phyloP scores from a whole-genome alignment of 2,797 vertebrate genomes.

The Poecilia wingei region DNA sequence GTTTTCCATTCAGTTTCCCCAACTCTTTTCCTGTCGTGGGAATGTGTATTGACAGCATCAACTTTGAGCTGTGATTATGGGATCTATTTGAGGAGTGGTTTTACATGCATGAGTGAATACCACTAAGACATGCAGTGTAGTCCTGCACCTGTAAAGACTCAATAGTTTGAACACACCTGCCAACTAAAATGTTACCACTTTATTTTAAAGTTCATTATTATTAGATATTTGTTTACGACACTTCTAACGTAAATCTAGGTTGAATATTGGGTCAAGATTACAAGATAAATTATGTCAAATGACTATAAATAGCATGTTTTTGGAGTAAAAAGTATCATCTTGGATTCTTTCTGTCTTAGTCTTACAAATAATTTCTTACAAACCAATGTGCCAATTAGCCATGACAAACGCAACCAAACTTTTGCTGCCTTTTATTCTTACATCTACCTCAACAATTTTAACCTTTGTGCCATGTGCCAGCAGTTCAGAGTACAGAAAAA shows the following conservation, averaged over 20 bases:
- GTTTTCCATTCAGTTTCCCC: background rate
- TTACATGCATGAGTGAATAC: background rate
- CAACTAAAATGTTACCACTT: background rate
- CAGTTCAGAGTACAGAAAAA: background rate
- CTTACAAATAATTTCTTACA: background rate
- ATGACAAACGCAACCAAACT: background rate
- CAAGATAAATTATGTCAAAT: background rate
- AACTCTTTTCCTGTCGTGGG: background rate
- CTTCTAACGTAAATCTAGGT: background rate
- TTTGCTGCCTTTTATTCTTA: background rate
- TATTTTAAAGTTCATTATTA: background rate
- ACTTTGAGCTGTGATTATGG: background rate
- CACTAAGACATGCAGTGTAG: background rate
- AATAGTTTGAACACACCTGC: background rate
- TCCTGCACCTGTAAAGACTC: background rate
- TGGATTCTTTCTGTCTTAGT: background rate
- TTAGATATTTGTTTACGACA: background rate
- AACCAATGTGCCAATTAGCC: background rate
- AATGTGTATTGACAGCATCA: background rate
- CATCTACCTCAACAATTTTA: background rate
- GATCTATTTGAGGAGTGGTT: background rate
- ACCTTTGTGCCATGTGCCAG: background rate
- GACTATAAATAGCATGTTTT: background rate
- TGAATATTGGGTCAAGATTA: background rate
- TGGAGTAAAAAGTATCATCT: background rate